Base-by-base conservation (phyloP, 2,113 vertebrate genomes). In the Tachycineta bicolor region DNA sequence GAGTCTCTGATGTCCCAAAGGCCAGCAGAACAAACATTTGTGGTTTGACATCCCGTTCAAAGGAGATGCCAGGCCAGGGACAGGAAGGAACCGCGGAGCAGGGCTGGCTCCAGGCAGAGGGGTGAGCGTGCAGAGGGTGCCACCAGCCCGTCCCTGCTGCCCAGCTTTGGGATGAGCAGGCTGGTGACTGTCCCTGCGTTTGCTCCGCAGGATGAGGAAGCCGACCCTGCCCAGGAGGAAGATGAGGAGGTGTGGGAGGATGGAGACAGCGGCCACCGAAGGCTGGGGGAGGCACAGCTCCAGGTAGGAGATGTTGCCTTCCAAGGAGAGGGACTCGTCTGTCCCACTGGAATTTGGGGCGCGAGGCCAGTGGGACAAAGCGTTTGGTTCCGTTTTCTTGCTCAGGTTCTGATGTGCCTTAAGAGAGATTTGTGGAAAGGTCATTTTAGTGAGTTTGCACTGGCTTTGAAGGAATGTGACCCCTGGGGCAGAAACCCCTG, bases 351-450 rank as follows among this genome's bases (percentile, higher is more conserved):
- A 59, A 62, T 39, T 87, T 31, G n/a, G 29, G 37, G 14, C 0
- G 1, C 46, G 65, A n/a, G 68, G 52, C 92, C 85, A 87, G 19
- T 33, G 34, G 18, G 79, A 56, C 39, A 98, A 98, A 65, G 93
- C 84, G 93, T 98, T 98, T 55, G 91, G 84, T 14, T 98, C 97
- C 44, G 63, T 52, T 84, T 83, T 95, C 82, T 97, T 83, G 23
- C 85, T 98, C 92, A 84, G 98, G 94, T 96, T 97, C 94, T 65
- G 89, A 89, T 85, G 98, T 59, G 47, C 91, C 53, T 87, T 78
- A 39, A 37, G 71, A 94, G 29, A 88, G 58, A 37, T 22, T 74
- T 92, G 29, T 20, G 80, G 12, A 65, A 71, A 44, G 44, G 73
- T 24, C n/a, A n/a, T 67, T 55, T 73, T n/a, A n/a, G 19, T 55